These are phyloP conservation scores for Drosophila seclusa DNA, from an alignment of 2,888 invertebrate species.

Conservation along the genomic window DNA sequence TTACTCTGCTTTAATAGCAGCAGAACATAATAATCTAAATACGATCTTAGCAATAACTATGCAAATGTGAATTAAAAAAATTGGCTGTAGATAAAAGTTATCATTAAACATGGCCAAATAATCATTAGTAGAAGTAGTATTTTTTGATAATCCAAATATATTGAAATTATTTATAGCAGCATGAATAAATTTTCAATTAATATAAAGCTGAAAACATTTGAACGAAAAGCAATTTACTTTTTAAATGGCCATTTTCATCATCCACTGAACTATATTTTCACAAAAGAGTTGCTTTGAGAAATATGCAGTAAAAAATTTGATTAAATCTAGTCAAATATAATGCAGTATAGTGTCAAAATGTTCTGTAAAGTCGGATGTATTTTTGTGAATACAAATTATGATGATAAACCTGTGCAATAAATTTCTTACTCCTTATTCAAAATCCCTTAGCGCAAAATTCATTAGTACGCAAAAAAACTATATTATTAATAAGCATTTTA, in stretches of 20 bases:
- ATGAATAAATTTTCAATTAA: neutral
- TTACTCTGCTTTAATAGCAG: neutral
- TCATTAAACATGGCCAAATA: neutral
- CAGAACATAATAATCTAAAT: neutral
- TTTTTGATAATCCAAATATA: neutral
- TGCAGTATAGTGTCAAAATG: neutral
- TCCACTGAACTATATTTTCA: rapidly evolving
- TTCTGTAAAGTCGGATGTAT: neutral
- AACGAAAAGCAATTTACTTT: neutral
- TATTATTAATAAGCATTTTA: neutral
- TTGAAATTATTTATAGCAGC: neutral
- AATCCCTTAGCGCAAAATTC: neutral
- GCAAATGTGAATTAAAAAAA: neutral
- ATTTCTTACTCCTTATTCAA: neutral
- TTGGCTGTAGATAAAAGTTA: neutral
- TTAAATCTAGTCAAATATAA: neutral
- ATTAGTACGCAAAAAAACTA: neutral
- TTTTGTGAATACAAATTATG: neutral
- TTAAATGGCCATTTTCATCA: neutral
- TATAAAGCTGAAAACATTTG: neutral
- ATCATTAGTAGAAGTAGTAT: neutral
- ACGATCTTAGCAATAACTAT: neutral
- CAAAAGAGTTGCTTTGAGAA: neutral
- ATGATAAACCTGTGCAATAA: neutral
- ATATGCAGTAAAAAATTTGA: neutral